Evolutionary conservation across 1,140 invertebrate species (phyloP).

Genomic region (Pollicipes pollicipes): DNA sequence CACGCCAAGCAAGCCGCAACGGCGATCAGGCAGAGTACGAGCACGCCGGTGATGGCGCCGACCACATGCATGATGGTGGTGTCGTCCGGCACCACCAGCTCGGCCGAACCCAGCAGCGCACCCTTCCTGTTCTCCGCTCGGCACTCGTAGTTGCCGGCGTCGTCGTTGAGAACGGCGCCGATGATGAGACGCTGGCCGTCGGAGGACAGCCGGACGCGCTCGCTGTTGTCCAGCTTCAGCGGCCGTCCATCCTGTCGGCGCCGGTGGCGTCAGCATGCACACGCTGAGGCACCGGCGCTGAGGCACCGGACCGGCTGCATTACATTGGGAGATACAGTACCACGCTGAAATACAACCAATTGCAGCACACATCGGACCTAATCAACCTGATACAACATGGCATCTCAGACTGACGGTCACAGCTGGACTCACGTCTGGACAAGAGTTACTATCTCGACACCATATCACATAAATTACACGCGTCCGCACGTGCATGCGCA

Average conservation of each 20-base stretch:
- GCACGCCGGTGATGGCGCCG: neutral
- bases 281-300: too few species aligned
- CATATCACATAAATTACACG: too few species aligned
- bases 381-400: too few species aligned
- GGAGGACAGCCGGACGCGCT: neutral
- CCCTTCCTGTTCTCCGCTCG: neutral
- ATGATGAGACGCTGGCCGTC: neutral
- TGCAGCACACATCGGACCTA: too few species aligned
- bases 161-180: neutral
- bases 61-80: neutral
- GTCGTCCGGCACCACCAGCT: slow-evolving; percentile 36
- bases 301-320: too few species aligned
- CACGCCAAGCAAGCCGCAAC: neutral
- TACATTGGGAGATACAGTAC: too few species aligned
- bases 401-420: too few species aligned
- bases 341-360: too few species aligned
- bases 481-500: too few species aligned
- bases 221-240: neutral
- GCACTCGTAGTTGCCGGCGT: slow-evolving; percentile 1
- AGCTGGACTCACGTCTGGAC: too few species aligned
- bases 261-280: too few species aligned
- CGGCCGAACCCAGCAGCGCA: slow-evolving; percentile 45
- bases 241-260: neutral
- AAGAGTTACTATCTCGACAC: too few species aligned
- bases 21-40: neutral